phyloP scores from a whole-genome alignment of 2,113 vertebrate genomes.

The Pachypanchax playfairii region DNA sequence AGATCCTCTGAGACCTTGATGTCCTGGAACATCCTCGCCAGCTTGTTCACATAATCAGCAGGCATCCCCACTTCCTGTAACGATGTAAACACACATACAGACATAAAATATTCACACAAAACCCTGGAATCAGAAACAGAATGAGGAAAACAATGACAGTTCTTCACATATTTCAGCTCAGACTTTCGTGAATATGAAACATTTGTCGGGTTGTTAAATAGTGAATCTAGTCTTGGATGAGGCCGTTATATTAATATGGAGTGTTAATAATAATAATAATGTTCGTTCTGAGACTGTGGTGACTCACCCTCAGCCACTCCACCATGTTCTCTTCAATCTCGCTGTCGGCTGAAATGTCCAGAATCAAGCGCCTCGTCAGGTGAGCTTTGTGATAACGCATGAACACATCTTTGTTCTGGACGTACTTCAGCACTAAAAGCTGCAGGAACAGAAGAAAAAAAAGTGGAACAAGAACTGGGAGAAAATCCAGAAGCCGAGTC shows the following conservation, averaged over 20 bases:
- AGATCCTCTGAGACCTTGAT: constrained; percentile 99
- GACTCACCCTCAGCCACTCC: constrained; percentile 91
- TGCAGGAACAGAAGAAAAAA: too few relatives aligned
- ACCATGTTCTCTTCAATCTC: constrained; percentile 99
- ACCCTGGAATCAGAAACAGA: background rate
- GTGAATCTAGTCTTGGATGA: too few relatives aligned
- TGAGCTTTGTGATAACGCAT: constrained; percentile 99
- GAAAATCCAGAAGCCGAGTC: too few relatives aligned
- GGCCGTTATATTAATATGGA: too few relatives aligned
- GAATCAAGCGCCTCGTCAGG: constrained; percentile 91
- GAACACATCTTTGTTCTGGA: constrained; percentile 98
- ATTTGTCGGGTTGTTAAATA: too few relatives aligned
- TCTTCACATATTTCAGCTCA: too few relatives aligned
- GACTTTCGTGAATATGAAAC: too few relatives aligned
- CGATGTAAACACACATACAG: constrained; percentile 13
- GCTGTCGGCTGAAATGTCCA: constrained; percentile 97
- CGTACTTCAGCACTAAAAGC: constrained; percentile 95
- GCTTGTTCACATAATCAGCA: constrained; percentile 97
- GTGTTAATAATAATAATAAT: too few relatives aligned
- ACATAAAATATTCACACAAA: too few relatives aligned
- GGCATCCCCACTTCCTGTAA: constrained; percentile 96
- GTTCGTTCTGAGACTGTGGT: background rate
- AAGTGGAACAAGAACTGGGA: too few relatives aligned
- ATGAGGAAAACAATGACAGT: background rate
- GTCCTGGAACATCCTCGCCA: constrained; percentile 98